phyloP scores from a whole-genome alignment of 2,888 invertebrate genomes.

The Scaptomyza cyrtandrae region DNA sequence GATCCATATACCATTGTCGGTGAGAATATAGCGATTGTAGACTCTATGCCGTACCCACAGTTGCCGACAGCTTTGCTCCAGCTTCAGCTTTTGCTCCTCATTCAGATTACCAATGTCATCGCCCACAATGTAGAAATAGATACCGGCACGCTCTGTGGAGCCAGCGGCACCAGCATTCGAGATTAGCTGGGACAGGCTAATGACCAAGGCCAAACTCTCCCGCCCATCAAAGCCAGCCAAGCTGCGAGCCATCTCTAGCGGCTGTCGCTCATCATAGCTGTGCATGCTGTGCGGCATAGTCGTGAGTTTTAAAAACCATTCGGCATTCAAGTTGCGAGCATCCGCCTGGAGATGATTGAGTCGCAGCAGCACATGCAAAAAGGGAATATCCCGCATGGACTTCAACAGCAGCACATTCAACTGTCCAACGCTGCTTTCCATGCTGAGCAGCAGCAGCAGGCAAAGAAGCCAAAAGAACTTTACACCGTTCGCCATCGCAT shows the following conservation, averaged over 20 bases:
- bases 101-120: constrained; percentile 25
- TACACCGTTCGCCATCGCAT: constrained; percentile 31
- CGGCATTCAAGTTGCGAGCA: constrained; percentile 55
- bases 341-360: constrained; percentile 42
- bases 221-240: constrained; percentile 27
- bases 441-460: constrained; percentile 6
- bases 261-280: constrained; percentile 35
- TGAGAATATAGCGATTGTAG: constrained; percentile 70
- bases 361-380: constrained; percentile 61
- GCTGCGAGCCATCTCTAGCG: constrained; percentile 12
- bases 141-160: constrained; percentile 56
- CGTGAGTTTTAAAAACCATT: constrained; percentile 62
- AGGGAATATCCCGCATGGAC: constrained; percentile 49
- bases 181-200: constrained; percentile 54
- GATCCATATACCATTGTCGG: constrained; percentile 60
- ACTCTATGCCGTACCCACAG: constrained; percentile 68
- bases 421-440: neutral
- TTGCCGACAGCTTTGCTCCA: constrained; percentile 60
- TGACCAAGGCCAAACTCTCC: constrained; percentile 66
- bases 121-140: constrained; percentile 70
- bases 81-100: constrained; percentile 9
- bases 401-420: constrained; percentile 37
- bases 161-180: constrained; percentile 44
- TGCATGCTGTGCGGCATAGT: constrained; percentile 38
- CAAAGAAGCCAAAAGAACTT: neutral